phyloP scores from a whole-genome alignment of 2,888 invertebrate species.

The Gastracanthus pulcherrimus region DNA sequence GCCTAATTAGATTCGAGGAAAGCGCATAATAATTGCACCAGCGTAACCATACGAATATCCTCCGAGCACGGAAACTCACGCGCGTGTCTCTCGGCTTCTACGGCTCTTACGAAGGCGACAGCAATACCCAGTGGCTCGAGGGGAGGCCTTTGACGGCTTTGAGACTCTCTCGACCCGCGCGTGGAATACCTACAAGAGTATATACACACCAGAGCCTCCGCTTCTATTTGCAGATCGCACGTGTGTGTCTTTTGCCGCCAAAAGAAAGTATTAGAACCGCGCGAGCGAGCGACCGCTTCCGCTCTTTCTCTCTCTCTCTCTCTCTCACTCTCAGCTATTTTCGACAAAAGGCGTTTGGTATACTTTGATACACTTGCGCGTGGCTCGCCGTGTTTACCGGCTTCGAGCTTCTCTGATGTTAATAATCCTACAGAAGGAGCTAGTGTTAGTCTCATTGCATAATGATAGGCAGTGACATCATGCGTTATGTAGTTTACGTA shows the following conservation, averaged over 20 bases:
- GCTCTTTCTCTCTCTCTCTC: neutral
- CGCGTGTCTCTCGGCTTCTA: neutral
- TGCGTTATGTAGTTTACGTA: neutral
- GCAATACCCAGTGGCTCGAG: neutral
- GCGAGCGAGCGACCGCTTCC: neutral
- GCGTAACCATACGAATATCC: too few relatives aligned
- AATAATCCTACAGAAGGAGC: neutral
- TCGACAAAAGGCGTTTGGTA: neutral
- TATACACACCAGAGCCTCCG: neutral
- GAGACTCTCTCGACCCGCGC: neutral
- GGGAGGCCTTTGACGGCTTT: neutral
- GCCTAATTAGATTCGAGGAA: neutral
- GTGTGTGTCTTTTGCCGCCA: neutral
- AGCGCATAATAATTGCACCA: too few relatives aligned
- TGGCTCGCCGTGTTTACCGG: neutral
- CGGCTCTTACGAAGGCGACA: neutral
- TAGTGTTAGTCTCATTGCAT: constrained; percentile 4
- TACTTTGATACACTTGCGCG: neutral
- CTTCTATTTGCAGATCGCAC: constrained; percentile 40
- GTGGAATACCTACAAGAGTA: constrained; percentile 17
- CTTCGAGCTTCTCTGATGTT: neutral
- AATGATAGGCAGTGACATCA: neutral
- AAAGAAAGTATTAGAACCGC: too few relatives aligned
- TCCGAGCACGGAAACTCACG: neutral
- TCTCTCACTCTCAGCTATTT: neutral